Percentiles rank a stretch among this genome's conserved stretches.
phyloP scores from a whole-genome alignment of 2,888 invertebrate species.

The Pollenia amentaria region DNA sequence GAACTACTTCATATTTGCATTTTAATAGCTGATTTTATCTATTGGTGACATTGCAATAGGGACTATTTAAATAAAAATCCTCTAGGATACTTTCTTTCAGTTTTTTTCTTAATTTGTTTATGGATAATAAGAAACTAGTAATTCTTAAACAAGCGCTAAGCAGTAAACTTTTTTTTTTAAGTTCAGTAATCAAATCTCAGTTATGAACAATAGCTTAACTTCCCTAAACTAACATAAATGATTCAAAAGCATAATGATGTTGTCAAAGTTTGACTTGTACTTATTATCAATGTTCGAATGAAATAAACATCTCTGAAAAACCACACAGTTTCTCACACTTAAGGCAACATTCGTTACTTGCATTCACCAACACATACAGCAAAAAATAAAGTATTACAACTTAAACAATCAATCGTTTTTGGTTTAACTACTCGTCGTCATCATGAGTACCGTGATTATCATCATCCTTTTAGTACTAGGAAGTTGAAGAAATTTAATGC shows the following conservation, averaged over 20 bases:
- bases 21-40: too few species aligned
- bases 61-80: too few species aligned
- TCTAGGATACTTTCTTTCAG: too few species aligned
- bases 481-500: too few species aligned
- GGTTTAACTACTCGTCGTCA: constrained; percentile 2
- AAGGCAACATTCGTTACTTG: too few species aligned
- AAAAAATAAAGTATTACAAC: constrained; percentile 10
- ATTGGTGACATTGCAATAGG: too few species aligned
- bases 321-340: neutral
- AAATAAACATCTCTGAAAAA: neutral
- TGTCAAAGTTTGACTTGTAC: constrained; percentile 18
- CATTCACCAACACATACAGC: neutral
- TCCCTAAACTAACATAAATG: neutral
- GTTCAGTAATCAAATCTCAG: neutral
- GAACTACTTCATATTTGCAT: too few species aligned
- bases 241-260: constrained; percentile 26
- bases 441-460: constrained; percentile 8
- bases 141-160: too few species aligned
- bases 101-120: too few species aligned
- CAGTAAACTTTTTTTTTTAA: too few species aligned
- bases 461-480: neutral
- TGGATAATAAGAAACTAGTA: too few species aligned
- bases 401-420: constrained; percentile 50
- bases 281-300: constrained; percentile 27
- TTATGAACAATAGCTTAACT: neutral